Evolutionary conservation across 2,797 vertebrate genomes (phyloP).

Genomic region (Cryptoprocta ferox): DNA sequence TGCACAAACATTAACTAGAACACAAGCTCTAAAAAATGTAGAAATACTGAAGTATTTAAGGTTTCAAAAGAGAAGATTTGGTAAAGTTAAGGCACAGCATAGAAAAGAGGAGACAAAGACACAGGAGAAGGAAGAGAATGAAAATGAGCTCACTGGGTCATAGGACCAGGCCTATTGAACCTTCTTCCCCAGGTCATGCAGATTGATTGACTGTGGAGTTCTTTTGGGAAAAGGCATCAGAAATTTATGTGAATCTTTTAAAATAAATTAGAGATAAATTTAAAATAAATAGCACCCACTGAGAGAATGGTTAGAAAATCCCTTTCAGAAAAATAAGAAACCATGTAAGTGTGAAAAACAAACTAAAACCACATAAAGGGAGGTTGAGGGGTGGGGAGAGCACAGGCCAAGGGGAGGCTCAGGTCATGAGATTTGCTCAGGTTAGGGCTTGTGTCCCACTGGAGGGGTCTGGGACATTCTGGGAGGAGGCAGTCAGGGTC

Average conservation of each 20-base stretch:
- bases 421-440: not conserved
- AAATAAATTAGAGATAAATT: constrained; percentile 54
- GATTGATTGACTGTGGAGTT: not conserved
- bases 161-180: not conserved
- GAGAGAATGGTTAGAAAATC: constrained; percentile 30
- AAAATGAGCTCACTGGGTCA: not conserved
- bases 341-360: not conserved
- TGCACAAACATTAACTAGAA: not conserved
- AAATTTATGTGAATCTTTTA: constrained; percentile 42
- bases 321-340: constrained; percentile 26
- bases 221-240: constrained; percentile 1
- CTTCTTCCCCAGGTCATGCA: not conserved
- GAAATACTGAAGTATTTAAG: not conserved
- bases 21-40: not conserved
- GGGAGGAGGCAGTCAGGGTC: not conserved
- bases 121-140: not conserved
- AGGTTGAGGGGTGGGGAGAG: not conserved
- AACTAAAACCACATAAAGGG: not conserved
- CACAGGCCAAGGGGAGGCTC: not conserved
- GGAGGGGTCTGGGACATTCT: not conserved
- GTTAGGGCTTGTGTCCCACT: not conserved
- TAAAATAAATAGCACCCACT: constrained; percentile 10
- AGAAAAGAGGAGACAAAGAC: not conserved
- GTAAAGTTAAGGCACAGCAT: not conserved
- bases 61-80: constrained; percentile 35